phyloP scores from a whole-genome alignment of 1,140 invertebrate genomes.

The Drosophila tristis region DNA sequence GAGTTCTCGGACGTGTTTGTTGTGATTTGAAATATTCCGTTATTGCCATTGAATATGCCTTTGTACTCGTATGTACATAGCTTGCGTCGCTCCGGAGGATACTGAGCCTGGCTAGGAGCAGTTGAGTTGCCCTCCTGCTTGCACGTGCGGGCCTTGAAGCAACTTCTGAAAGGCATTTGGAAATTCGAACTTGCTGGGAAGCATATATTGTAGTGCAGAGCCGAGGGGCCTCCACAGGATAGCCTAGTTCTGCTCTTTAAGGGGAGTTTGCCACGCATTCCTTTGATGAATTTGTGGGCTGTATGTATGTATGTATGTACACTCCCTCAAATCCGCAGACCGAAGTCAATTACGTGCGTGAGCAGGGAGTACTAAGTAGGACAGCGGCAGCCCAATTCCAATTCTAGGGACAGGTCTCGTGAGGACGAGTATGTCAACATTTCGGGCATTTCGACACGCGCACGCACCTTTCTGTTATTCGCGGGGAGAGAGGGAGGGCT shows the following conservation, averaged over 20 bases:
- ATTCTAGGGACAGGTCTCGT: not conserved
- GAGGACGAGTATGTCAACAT: slow-evolving; percentile 28
- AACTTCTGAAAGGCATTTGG: not conserved
- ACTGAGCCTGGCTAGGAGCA: slow-evolving; percentile 11
- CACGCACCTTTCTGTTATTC: slow-evolving; percentile 9
- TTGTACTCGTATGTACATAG: slow-evolving; percentile 14
- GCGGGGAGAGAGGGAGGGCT: slow-evolving; percentile 5
- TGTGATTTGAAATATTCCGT: slow-evolving; percentile 61
- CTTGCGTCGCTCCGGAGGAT: slow-evolving; percentile 7
- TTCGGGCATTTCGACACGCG: slow-evolving; percentile 38
- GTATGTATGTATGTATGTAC: not conserved
- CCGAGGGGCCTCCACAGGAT: not conserved
- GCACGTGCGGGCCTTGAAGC: not conserved
- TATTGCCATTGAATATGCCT: slow-evolving; percentile 50
- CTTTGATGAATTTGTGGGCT: slow-evolving; percentile 57
- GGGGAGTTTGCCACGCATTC: slow-evolving; percentile 39
- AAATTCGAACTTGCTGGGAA: not conserved
- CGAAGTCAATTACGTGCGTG: slow-evolving; percentile 35
- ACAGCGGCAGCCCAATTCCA: not conserved
- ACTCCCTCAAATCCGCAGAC: slow-evolving; percentile 10
- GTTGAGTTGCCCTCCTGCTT: not conserved
- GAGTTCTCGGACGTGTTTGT: slow-evolving; percentile 47
- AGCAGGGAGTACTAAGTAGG: not conserved
- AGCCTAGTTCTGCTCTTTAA: not conserved
- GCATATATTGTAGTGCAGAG: not conserved